These are phyloP conservation scores for Callipepla squamata DNA, from an alignment of 2,113 vertebrate species.

Conservation along the genomic window DNA sequence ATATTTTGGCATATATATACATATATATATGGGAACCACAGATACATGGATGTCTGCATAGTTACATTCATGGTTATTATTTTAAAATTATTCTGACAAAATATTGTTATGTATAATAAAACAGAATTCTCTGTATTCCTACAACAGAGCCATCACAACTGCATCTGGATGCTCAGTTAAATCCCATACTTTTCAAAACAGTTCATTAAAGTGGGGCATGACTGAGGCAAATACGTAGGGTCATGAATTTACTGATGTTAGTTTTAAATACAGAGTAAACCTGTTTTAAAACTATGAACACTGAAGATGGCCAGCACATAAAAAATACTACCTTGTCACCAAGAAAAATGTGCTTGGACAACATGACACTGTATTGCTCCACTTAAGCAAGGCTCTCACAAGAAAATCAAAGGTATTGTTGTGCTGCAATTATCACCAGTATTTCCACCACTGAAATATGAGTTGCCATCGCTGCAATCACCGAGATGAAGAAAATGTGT, in stretches of 20 bases:
- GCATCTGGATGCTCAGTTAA: neutral
- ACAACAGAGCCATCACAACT: neutral
- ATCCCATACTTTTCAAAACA: neutral
- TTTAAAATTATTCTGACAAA: neutral
- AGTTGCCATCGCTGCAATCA: constrained; percentile 58
- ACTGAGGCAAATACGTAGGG: neutral
- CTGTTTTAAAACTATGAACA: neutral
- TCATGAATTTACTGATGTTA: neutral
- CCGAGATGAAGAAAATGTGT: constrained; percentile 53
- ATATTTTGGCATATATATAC: neutral
- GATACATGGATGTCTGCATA: neutral
- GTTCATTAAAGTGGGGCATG: neutral
- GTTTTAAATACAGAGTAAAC: neutral
- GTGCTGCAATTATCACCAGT: neutral
- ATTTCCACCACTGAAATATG: constrained; percentile 31
- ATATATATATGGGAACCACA: neutral
- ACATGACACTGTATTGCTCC: neutral
- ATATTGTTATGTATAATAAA: neutral
- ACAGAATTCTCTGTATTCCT: neutral
- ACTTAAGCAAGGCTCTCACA: neutral
- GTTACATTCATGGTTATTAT: neutral
- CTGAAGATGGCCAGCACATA: neutral
- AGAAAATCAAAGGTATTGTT: neutral
- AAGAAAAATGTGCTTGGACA: accelerated
- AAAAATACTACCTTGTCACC: neutral